phyloP scores from a whole-genome alignment of 2,797 vertebrate species.

The Trematomus bernacchii region DNA sequence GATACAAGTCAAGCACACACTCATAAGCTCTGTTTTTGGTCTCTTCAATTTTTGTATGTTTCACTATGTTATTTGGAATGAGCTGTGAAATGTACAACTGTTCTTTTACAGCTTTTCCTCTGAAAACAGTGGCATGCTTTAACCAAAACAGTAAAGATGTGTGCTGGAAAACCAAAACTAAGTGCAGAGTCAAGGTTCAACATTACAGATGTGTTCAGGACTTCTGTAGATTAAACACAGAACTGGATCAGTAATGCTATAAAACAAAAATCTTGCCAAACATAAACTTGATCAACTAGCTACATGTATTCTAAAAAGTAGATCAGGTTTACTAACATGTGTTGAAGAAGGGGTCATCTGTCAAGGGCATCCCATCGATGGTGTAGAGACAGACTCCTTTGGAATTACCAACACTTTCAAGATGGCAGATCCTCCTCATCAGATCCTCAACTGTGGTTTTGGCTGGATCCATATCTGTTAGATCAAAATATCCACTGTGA shows the following conservation, averaged over 20 bases:
- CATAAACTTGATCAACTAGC: no score
- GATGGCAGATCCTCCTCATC: constrained; percentile 67
- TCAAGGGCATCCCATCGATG: constrained; percentile 73
- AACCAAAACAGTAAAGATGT: no score
- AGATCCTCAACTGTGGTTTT: constrained; percentile 77
- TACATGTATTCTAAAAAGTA: neutral
- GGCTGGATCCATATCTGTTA: constrained; percentile 67
- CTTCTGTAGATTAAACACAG: no score
- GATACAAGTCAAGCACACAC: no score
- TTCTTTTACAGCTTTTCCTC: no score
- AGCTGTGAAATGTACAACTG: no score
- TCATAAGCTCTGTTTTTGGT: no score
- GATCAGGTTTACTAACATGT: constrained; percentile 66
- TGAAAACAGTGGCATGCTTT: no score
- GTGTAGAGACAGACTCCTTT: constrained; percentile 75
- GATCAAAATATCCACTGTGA: neutral
- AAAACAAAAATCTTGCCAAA: no score
- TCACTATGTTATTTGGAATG: no score
- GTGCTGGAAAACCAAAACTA: neutral
- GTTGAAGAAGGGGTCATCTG: constrained; percentile 80
- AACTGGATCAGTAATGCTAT: neutral
- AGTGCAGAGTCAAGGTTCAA: neutral
- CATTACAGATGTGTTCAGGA: neutral
- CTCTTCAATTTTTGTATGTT: no score
- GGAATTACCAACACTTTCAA: constrained; percentile 50